Base-by-base conservation (phyloP, 1,140 invertebrate genomes). In the Latrodectus geometricus region DNA sequence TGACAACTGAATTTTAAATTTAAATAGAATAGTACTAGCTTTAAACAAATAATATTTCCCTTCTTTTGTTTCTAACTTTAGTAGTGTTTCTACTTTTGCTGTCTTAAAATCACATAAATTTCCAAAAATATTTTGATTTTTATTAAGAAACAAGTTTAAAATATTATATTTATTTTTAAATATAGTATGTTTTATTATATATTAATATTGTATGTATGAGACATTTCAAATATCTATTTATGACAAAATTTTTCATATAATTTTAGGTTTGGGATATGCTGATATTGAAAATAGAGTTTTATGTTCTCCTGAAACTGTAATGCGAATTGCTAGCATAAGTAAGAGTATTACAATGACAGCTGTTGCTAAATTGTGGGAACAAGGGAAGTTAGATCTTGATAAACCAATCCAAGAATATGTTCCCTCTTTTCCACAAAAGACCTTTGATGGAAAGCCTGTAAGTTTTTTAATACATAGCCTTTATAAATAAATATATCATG, bases 291-390 rank as follows among this genome's bases (percentile, higher is more conserved):
- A 94, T 87, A 86, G 90, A 61, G 89, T 92, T 9, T 89, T 88
- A 15, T 93, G 93, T 89, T 89, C 89, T 48, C 85, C 90, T n/a
- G 89, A 92, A 15, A 92, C 93, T 8, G 92, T 94, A 0, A 92
- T 95, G 91, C 90, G 94, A 82, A 94, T 94, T 86, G 94, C 94
- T 54, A 94, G 93, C 88, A 94, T 95, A 78, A 93, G 93, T 88
- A 94, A 94, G 89, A 89, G 92, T 69, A 92, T 95, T 65, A 94
- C 94, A 17, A 92, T 93, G 90, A 90, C 91, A 20, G 90, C 91
- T 48, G 91, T 93, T 79, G 94, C 92, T 23, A 92, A 92, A 89
- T 88, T 94, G 8, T 90, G 91, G 89, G 93, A 94, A 89, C 90
- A 91, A 75, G 93, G 92, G 7, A 91, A 92, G 88, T 88, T 94